phyloP scores from a whole-genome alignment of 2,888 invertebrate genomes.

The Aleiodes leptofemur region DNA sequence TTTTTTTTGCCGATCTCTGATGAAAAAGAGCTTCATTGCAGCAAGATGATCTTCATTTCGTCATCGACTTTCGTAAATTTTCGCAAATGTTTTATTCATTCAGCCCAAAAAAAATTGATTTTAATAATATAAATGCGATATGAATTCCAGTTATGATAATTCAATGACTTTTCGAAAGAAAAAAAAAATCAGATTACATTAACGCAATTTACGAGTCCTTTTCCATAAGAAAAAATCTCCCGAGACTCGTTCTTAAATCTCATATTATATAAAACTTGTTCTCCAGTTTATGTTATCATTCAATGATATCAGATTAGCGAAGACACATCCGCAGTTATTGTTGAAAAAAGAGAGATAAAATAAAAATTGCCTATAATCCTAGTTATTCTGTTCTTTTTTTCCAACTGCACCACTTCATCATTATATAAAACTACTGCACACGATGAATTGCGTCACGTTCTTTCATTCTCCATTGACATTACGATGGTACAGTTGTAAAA shows the following conservation, averaged over 20 bases:
- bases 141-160: slow-evolving; percentile 8
- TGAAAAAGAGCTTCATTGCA: no score
- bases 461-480: not conserved
- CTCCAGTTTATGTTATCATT: not conserved
- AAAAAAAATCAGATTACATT: not conserved
- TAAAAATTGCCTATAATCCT: slow-evolving; percentile 3
- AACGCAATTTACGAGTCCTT: not conserved
- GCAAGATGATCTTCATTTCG: no score
- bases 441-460: slow-evolving; percentile 7
- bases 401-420: slow-evolving; percentile 7
- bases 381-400: slow-evolving; percentile 19
- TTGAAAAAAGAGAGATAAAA: slow-evolving; percentile 17
- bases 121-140: not conserved
- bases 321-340: not conserved
- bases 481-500: not conserved
- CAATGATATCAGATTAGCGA: slow-evolving; percentile 3
- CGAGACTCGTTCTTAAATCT: not conserved
- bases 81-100: not conserved
- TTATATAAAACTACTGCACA: slow-evolving; percentile 13
- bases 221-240: not conserved
- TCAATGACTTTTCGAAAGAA: not conserved
- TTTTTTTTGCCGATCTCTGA: no score
- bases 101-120: not conserved
- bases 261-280: slow-evolving; percentile 11
- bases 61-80: no score